Evolutionary conservation across 2,888 invertebrate genomes (phyloP).

Genomic region (Ormia ochracea): DNA sequence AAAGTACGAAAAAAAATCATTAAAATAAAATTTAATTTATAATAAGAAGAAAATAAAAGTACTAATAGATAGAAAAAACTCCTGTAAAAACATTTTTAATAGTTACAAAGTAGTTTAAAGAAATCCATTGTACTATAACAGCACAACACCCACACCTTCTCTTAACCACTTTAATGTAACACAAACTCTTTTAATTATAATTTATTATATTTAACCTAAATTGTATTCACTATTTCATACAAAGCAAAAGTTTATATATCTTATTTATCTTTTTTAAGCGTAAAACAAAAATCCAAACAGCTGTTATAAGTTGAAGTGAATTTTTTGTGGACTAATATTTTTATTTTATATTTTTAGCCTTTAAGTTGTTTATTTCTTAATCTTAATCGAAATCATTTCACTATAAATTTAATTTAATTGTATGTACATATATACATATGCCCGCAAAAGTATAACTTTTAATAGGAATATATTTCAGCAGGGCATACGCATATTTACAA

Average conservation of each 20-base stretch:
- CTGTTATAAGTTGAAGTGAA: conserved; percentile 52
- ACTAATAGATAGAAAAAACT: conserved; percentile 47
- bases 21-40: neutral
- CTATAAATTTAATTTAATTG: conserved; percentile 40
- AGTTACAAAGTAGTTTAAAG: conserved; percentile 36
- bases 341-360: conserved; percentile 26
- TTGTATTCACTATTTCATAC: conserved; percentile 30
- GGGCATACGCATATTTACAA: too few species aligned
- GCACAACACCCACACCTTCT: conserved; percentile 19
- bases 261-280: conserved; percentile 25
- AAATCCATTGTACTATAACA: conserved; percentile 43
- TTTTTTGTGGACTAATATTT: conserved; percentile 35
- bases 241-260: conserved; percentile 42
- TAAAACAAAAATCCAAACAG: conserved; percentile 50
- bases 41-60: conserved; percentile 4
- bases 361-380: conserved; percentile 31
- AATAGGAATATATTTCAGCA: too few species aligned
- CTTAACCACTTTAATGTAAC: conserved; percentile 38
- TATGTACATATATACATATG: conserved; percentile 36
- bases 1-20: conserved; percentile 39
- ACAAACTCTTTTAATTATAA: conserved; percentile 47
- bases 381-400: conserved; percentile 21
- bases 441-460: conserved; percentile 49
- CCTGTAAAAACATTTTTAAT: conserved; percentile 35
- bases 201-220: conserved; percentile 37